Evolutionary conservation across 2,888 invertebrate genomes (phyloP).

Genomic region (Dione juno): DNA sequence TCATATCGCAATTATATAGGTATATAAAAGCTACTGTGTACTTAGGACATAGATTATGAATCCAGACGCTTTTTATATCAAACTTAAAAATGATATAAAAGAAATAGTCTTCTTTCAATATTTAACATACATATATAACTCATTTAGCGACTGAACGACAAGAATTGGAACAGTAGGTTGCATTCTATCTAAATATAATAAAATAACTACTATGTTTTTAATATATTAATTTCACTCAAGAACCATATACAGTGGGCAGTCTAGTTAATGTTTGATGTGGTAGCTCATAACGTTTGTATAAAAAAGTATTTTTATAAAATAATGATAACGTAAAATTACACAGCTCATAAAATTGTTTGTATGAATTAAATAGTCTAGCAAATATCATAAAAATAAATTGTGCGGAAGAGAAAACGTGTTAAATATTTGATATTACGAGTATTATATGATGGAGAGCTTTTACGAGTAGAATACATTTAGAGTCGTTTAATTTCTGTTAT

Average conservation of each 20-base stretch:
- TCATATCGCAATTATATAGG: constrained; percentile 23
- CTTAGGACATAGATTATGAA: constrained; percentile 3
- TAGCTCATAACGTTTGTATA: not conserved
- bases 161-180: too few relatives aligned
- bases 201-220: too few relatives aligned
- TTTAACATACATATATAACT: too few relatives aligned
- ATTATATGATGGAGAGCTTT: not conserved
- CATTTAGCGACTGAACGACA: too few relatives aligned
- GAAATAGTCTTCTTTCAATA: not conserved
- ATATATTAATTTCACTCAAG: too few relatives aligned
- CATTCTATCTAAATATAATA: too few relatives aligned
- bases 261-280: too few relatives aligned
- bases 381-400: constrained; percentile 14
- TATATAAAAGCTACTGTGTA: not conserved
- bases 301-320: not conserved
- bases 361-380: constrained; percentile 1
- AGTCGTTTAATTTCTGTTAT: not conserved
- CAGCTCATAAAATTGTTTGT: not conserved
- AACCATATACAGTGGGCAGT: too few relatives aligned
- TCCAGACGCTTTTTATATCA: not conserved
- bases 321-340: not conserved
- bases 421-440: not conserved
- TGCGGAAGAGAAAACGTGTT: constrained; percentile 8
- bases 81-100: not conserved
- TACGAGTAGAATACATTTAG: not conserved